Evolutionary conservation across 2,797 vertebrate species (phyloP).

Genomic region (Loriculus beryllinus): DNA sequence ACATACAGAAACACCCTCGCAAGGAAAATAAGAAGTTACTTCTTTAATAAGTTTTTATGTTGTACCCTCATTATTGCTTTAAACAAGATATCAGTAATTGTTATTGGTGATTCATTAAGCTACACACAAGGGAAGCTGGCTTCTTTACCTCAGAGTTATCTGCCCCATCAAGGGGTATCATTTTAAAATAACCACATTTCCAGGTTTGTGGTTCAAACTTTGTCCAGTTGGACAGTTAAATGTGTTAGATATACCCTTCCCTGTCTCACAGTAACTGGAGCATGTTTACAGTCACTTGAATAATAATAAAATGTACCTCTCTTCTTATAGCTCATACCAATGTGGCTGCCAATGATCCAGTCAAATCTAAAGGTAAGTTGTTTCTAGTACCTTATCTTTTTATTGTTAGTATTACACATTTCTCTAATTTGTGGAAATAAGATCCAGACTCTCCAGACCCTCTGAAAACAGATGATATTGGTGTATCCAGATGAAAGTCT

Average conservation of each 20-base stretch:
- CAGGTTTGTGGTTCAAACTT: background rate
- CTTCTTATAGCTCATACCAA: constrained; percentile 89
- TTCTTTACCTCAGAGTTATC: constrained; percentile 15
- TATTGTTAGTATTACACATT: background rate
- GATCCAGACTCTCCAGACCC: background rate
- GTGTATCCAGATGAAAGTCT: background rate
- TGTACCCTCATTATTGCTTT: background rate
- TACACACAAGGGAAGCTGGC: background rate
- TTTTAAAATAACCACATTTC: background rate
- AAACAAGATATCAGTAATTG: constrained; percentile 13
- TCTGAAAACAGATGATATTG: background rate
- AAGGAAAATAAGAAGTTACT: background rate
- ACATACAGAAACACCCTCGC: background rate
- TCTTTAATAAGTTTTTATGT: background rate
- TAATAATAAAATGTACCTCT: constrained; percentile 39
- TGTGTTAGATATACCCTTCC: background rate
- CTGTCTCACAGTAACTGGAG: background rate
- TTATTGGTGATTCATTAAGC: background rate
- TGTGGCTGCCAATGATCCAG: constrained; percentile 99
- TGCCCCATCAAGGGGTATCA: background rate
- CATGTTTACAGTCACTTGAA: background rate
- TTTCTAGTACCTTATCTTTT: background rate
- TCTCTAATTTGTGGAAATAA: background rate
- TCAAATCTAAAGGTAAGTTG: constrained; percentile 92
- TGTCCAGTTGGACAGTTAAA: background rate